Conservation (phyloP, 2,113 vertebrate species). For the Maccullochella peelii region DNA sequence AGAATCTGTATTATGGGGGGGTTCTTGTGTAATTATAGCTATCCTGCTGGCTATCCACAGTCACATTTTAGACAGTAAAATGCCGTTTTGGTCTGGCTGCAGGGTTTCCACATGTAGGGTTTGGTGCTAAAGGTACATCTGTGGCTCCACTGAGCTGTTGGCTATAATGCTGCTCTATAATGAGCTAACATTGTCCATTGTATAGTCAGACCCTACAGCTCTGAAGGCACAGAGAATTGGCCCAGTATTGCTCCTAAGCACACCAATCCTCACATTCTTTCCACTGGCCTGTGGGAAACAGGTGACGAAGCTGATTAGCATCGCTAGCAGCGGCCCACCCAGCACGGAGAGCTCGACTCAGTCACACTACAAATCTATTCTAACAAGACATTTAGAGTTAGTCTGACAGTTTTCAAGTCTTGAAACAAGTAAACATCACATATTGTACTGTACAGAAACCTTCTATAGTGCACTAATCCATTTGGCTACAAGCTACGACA, state of each 20-base stretch:
- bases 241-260: conserved; percentile 32
- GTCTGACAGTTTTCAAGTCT: not conserved
- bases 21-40: no score
- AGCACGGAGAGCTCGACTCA: conserved; percentile 2
- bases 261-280: conserved; percentile 74
- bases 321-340: conserved; percentile 18
- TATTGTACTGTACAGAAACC: not conserved
- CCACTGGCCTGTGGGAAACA: conserved; percentile 57
- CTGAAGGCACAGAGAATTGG: conserved; percentile 32
- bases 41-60: no score
- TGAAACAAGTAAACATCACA: not conserved
- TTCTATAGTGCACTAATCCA: not conserved
- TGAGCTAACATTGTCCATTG: conserved; percentile 25
- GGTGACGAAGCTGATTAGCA: conserved; percentile 54
- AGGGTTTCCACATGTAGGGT: not conserved
- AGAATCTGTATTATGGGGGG: not conserved
- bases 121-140: not conserved
- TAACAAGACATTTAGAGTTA: not conserved
- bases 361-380: conserved; percentile 6
- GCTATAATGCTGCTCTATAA: not conserved
- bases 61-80: not conserved
- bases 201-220: conserved; percentile 10
- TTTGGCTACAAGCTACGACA: not conserved
- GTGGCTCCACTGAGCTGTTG: not conserved
- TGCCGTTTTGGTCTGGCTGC: not conserved